Evolutionary conservation across 2,888 invertebrate genomes (phyloP).

Genomic region (Thereva unica): DNA sequence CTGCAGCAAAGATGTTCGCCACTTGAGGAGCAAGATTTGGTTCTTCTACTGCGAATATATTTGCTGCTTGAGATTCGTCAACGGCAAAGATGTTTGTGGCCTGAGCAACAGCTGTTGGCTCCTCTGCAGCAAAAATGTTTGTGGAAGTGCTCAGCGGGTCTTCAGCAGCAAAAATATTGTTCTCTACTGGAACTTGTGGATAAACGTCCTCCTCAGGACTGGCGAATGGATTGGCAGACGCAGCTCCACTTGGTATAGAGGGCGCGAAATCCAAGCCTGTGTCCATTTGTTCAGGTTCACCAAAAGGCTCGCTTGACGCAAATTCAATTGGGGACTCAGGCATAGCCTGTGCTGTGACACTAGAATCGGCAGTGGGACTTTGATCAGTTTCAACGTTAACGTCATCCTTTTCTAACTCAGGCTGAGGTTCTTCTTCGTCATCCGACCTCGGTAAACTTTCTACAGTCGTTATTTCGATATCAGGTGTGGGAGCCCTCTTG

Average conservation of each 20-base stretch:
- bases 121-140: conserved; percentile 49
- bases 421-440: conserved; percentile 54
- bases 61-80: conserved; percentile 37
- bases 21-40: conserved; percentile 32
- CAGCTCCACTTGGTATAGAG: conserved; percentile 49
- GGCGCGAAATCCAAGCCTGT: conserved; percentile 53
- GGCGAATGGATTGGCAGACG: conserved; percentile 61
- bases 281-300: conserved; percentile 55
- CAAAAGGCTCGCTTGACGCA: conserved; percentile 45
- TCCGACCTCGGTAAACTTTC: conserved; percentile 56
- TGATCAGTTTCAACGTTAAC: conserved; percentile 48
- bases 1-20: conserved; percentile 41
- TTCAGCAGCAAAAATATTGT: conserved; percentile 44
- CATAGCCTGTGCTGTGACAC: conserved; percentile 47
- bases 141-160: conserved; percentile 44
- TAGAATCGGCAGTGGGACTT: conserved; percentile 51
- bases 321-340: conserved; percentile 47
- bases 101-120: conserved; percentile 38
- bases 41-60: conserved; percentile 43
- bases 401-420: conserved; percentile 34
- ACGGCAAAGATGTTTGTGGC: conserved; percentile 42
- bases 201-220: conserved; percentile 55
- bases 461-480: conserved; percentile 57
- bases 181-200: conserved; percentile 23
- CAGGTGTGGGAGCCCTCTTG: conserved; percentile 56